phyloP scores from a whole-genome alignment of 2,797 vertebrate genomes.

The Danio jaintianensis region DNA sequence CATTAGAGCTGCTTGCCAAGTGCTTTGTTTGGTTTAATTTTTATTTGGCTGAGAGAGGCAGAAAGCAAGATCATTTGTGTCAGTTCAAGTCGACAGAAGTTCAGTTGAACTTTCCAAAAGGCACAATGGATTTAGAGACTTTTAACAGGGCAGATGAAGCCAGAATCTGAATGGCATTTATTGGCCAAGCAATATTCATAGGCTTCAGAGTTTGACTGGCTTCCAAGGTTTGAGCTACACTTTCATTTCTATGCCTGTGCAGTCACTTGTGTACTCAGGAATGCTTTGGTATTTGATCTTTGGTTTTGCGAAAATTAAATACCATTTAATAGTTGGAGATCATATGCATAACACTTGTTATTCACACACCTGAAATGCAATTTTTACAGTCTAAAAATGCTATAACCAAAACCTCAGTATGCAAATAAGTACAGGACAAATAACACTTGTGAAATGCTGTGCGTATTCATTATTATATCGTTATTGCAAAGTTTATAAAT shows the following conservation, averaged over 20 bases:
- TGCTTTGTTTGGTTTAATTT: slow-evolving; percentile 30
- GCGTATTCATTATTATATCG: not conserved
- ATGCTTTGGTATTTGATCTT: not conserved
- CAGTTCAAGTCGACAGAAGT: slow-evolving; percentile 22
- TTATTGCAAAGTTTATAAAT: not conserved
- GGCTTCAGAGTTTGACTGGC: slow-evolving; percentile 14
- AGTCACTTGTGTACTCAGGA: not conserved
- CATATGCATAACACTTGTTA: not conserved
- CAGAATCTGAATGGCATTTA: slow-evolving; percentile 16
- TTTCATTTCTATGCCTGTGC: not conserved
- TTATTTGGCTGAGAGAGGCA: slow-evolving; percentile 15
- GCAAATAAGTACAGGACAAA: no score
- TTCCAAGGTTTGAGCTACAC: slow-evolving; percentile 17
- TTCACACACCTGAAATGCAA: not conserved
- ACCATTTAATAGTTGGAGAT: not conserved
- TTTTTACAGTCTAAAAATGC: not conserved
- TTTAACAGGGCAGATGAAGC: slow-evolving; percentile 15
- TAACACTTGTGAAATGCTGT: no score
- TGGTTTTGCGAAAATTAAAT: slow-evolving; percentile 5
- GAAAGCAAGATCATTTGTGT: slow-evolving; percentile 28
- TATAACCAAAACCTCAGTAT: not conserved
- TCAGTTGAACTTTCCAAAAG: slow-evolving; percentile 20
- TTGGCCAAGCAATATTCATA: slow-evolving; percentile 17
- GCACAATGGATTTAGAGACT: slow-evolving; percentile 29
- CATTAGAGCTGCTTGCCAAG: slow-evolving; percentile 15